Conservation (phyloP, 37 sponge, comb jelly and placozoan genomes). For the Chondrilla cf. caribensis region DNA sequence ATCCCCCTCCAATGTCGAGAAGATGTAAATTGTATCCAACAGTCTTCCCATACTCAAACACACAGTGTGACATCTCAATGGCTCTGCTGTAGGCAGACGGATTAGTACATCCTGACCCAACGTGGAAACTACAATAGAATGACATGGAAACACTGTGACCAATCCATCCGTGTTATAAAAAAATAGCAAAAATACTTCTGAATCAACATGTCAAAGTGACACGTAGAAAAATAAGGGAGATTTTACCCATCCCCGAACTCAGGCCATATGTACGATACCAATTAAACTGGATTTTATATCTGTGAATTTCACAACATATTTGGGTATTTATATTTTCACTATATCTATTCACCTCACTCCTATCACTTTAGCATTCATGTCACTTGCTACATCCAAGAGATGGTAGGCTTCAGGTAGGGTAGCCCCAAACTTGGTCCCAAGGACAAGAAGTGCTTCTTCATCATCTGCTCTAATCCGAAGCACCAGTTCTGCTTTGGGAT, state of each 20-base stretch:
- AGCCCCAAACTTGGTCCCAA: constrained; percentile 77
- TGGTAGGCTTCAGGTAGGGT: constrained; percentile 35
- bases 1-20: constrained; percentile 95
- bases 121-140: constrained; percentile 92
- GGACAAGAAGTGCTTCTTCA: neutral
- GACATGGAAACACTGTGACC: too few species aligned
- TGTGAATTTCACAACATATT: too few species aligned
- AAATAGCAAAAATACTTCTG: too few species aligned
- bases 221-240: too few species aligned
- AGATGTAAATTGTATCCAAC: constrained; percentile 61
- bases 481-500: constrained; percentile 48
- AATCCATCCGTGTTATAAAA: too few species aligned
- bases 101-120: constrained; percentile 77
- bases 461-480: constrained; percentile 85
- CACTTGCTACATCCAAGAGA: constrained; percentile 58
- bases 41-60: constrained; percentile 53
- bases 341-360: constrained; percentile 92
- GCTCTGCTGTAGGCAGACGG: constrained; percentile 63
- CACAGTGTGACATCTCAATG: constrained; percentile 42
- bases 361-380: constrained; percentile 63
- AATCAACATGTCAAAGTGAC: too few species aligned
- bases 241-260: too few species aligned
- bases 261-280: too few species aligned
- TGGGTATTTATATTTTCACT: too few species aligned
- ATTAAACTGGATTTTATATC: too few species aligned